Base-by-base conservation (phyloP, 1,140 invertebrate genomes). In the Asobara japonica region DNA sequence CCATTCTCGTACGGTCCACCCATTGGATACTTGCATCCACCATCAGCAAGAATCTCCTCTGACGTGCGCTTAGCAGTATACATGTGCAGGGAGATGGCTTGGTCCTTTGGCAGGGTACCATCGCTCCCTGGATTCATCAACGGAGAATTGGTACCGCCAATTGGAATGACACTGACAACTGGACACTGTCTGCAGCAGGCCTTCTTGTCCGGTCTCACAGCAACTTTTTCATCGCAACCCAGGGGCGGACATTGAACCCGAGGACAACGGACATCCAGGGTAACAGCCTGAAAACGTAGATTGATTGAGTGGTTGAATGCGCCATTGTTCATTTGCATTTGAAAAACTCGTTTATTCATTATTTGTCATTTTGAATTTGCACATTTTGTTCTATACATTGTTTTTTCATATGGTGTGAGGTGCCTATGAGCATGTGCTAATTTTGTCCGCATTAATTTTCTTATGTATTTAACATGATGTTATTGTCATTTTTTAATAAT, bases 111-210 rank as follows among this genome's bases (percentile, higher is more conserved):
- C 13, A 84, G 73, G 69, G 76, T 36, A 60, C 73, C 72, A 66
- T 74, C 83, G 30, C 80, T 76, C 73, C 71, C 71, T 29, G 75
- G 73, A 10, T 73, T 69, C n/a, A 70, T 77, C 13, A 72, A 48
- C n/a, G 81, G 72, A 86, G 56, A 31, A 38, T 70, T 31, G 16
- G 56, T 70, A 4, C 68, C 68, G 22, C 31, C 33, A 18, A 70
- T 70, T 3, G 68, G 56, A 36, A 70, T 70, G 13, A 70, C 68
- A 18, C 33, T 70, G 13, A 65, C 87, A 77, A 90, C 87, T 6
- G 93, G 92, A 76, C 94, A 95, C 38, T 92, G 90, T 79, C 92
- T 91, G 82, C 94, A 95, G 80, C 94, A 95, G n/a, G 92, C 90
- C 77, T 92, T 92, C 78, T 93, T 93, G 74, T 92, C 90, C 0